Percentiles rank a stretch among this genome's conserved stretches.
Evolutionary conservation across 2,888 invertebrate species (phyloP).

Genomic region (Caenorhabditis doughertyi): DNA sequence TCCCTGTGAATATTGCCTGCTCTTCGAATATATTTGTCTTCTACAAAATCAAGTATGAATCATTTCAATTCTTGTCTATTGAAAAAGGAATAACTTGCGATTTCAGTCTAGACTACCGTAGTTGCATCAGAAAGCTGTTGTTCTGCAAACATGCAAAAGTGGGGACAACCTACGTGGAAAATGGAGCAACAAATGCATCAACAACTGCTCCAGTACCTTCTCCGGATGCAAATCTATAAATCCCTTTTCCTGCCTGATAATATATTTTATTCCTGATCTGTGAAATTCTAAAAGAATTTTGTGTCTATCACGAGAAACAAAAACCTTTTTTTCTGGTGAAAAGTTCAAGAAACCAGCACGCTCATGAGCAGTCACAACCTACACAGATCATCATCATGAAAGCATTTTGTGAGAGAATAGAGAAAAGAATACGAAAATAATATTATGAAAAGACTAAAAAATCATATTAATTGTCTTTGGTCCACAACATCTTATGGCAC

Average conservation of each 20-base stretch:
- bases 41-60: slow-evolving; percentile 42
- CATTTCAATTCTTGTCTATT: neutral
- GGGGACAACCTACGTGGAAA: neutral
- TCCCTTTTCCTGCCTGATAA: slow-evolving; percentile 2
- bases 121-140: slow-evolving; percentile 21
- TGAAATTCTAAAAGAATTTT: neutral
- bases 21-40: slow-evolving; percentile 39
- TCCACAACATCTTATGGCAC: too few species aligned
- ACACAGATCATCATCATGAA: slow-evolving; percentile 17
- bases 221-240: neutral
- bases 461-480: slow-evolving; percentile 7
- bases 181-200: slow-evolving; percentile 2
- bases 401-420: slow-evolving; percentile 15
- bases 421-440: neutral
- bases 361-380: neutral
- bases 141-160: neutral
- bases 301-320: slow-evolving; percentile 13
- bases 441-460: slow-evolving; percentile 15
- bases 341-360: slow-evolving; percentile 16
- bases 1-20: slow-evolving; percentile 47
- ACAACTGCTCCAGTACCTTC: neutral
- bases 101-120: slow-evolving; percentile 47
- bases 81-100: neutral
- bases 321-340: neutral
- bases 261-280: neutral